Percentiles rank a stretch among this genome's conserved stretches.
These are phyloP conservation scores for Trinectes maculatus DNA, from an alignment of 2,113 vertebrate species.

Conservation along the genomic window DNA sequence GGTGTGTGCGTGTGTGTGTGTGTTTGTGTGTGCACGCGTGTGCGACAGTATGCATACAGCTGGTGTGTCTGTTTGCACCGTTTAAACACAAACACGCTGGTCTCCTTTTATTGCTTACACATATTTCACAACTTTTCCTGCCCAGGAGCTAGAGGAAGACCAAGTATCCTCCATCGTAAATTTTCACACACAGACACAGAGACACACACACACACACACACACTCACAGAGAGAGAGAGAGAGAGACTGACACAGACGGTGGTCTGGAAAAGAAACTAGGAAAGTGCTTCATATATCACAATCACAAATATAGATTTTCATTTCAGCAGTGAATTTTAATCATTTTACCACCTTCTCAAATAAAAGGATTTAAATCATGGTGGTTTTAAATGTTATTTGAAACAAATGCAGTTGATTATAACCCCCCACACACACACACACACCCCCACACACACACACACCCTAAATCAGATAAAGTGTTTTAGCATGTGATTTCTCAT, in stretches of 20 bases:
- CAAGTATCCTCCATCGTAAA: conserved; percentile 76
- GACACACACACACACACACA: conserved; percentile 47
- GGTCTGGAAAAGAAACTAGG: background rate
- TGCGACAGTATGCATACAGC: conserved; percentile 12
- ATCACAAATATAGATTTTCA: conserved; percentile 29
- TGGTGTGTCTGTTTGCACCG: conserved; percentile 46
- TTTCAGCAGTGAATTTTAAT: conserved; percentile 1
- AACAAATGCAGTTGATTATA: conserved; percentile 1
- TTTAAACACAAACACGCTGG: conserved; percentile 65
- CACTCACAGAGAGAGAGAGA: conserved; percentile 41
- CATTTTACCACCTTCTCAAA: conserved; percentile 1
- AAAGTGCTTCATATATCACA: conserved; percentile 26
- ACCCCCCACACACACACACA: no score
- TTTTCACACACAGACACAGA: conserved; percentile 64
- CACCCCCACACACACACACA: no score
- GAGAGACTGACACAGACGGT: conserved; percentile 1
- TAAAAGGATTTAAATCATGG: conserved; percentile 22
- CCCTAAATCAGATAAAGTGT: no score
- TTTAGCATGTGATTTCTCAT: background rate
- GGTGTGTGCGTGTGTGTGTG: conserved; percentile 2
- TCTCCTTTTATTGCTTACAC: conserved; percentile 75
- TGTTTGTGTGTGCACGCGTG: conserved; percentile 15
- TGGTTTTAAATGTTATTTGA: no score
- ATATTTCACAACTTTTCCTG: conserved; percentile 81
- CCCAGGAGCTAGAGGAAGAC: conserved; percentile 70